Base-by-base conservation (phyloP, 53 echinoderm and acorn worm species). In the Henricia sp. region DNA sequence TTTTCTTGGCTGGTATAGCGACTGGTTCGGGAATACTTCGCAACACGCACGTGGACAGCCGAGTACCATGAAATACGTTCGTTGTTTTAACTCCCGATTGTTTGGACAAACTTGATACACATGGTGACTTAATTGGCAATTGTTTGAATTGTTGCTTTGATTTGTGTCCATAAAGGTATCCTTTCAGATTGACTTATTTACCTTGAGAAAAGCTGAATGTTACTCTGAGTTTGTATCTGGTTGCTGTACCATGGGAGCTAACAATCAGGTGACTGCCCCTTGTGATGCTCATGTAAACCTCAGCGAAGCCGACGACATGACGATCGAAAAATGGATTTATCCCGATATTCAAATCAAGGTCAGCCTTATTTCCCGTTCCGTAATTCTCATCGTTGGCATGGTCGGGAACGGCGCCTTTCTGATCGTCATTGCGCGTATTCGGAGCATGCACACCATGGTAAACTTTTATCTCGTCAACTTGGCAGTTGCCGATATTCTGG, bases 381-480 rank as follows among this genome's bases (percentile, higher is more conserved):
- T 84, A 1, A 60, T 84, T 23, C 71, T 71, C 1, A 4, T 24
- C 6, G 57, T 58, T 3, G 85, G 85, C n/a, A 9, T 72, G 24
- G 23, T 84, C 41, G 56, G 70, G 19, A 84, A 84, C 44, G 52
- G 32, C 4, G 70, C 72, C 12, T 84, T 84, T 44, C 53, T 84
- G 0, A 8, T 84, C 34, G 85, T 84, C 43, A 52, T 71, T 16
- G 55, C 71, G 33, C 37, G 60, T 23, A 44, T 71, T 29, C 35
- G 58, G 13, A 55, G 24, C 46, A 84, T 84, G 85, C 70, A 39
- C 30, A 84, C 85, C 29, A 41, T 84, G 12, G 58, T 71, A 10
- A 84, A 84, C 41, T 26, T 39, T 6, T 84, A 84, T 38, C 43
- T 84, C 17, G 85, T 72, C 2, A 37, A 84, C 57, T 36, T 84